These are phyloP conservation scores for Apis laboriosa DNA, from an alignment of 1,140 invertebrate genomes.

Conservation along the genomic window DNA sequence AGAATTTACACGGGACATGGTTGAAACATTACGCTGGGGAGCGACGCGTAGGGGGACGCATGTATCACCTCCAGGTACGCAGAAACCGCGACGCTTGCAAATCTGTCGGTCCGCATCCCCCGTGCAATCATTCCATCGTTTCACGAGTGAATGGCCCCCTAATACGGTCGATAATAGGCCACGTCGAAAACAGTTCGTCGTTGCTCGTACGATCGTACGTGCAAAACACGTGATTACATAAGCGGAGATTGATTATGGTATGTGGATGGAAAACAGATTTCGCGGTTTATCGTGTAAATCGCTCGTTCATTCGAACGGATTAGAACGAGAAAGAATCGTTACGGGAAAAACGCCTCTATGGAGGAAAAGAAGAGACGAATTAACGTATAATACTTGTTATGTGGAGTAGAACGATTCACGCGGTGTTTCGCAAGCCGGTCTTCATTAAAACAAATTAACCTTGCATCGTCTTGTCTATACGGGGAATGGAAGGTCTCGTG, in stretches of 20 bases:
- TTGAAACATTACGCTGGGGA: background rate
- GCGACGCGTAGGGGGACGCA: background rate
- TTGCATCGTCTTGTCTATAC: background rate
- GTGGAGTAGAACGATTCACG: conserved; percentile 15
- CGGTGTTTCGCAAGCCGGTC: background rate
- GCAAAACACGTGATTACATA: conserved; percentile 18
- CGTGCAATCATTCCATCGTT: conserved; percentile 23
- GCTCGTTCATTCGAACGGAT: too few relatives aligned
- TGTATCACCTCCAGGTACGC: conserved; percentile 1
- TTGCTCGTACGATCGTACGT: background rate
- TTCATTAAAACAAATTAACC: conserved; percentile 28
- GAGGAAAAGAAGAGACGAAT: background rate
- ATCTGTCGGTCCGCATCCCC: conserved; percentile 6
- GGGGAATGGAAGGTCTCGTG: background rate
- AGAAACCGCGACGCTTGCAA: conserved; percentile 13
- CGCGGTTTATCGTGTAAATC: conserved; percentile 8
- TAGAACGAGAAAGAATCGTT: background rate
- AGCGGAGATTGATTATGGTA: background rate
- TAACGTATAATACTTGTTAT: conserved; percentile 23
- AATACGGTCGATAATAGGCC: conserved; percentile 34
- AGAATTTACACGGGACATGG: conserved; percentile 2
- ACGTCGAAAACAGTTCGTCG: conserved; percentile 22
- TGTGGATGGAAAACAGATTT: background rate
- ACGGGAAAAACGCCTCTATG: too few relatives aligned
- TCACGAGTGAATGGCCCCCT: conserved; percentile 10